phyloP scores from a whole-genome alignment of 2,113 vertebrate genomes.

The Heloderma charlesbogerti region DNA sequence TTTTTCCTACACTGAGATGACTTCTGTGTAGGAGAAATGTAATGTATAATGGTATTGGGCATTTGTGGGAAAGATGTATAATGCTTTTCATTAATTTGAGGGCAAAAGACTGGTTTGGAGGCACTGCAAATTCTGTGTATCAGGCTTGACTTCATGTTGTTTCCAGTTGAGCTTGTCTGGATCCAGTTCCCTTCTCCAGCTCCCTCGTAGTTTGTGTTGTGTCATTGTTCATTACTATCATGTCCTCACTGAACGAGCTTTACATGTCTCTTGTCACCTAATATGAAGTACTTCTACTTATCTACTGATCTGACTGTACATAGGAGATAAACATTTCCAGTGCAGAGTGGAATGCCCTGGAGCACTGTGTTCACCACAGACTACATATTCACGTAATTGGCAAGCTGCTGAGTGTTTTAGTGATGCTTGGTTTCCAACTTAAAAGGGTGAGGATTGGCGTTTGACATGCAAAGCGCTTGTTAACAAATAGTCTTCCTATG shows the following conservation, averaged over 20 bases:
- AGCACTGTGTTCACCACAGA: conserved; percentile 16
- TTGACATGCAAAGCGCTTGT: conserved; percentile 28
- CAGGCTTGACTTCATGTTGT: background rate
- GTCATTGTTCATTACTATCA: background rate
- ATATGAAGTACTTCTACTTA: background rate
- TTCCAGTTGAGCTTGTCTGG: background rate
- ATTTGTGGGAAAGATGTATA: background rate
- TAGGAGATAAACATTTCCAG: conserved; percentile 5
- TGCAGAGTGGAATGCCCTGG: background rate
- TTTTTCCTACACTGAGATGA: background rate
- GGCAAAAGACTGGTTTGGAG: background rate
- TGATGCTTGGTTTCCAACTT: conserved; percentile 16
- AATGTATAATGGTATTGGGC: background rate
- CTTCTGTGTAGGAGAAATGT: background rate
- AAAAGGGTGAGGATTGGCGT: conserved; percentile 11
- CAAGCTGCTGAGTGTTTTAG: conserved; percentile 11
- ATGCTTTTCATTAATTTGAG: background rate
- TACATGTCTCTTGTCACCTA: background rate
- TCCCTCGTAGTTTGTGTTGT: background rate
- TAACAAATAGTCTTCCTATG: conserved; percentile 22
- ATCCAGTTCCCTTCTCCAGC: background rate
- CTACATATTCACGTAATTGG: background rate
- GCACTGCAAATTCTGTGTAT: background rate
- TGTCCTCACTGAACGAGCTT: background rate
- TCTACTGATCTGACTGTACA: background rate